Base-by-base conservation (phyloP, 2,113 vertebrate species). In the Macrotis lagotis region DNA sequence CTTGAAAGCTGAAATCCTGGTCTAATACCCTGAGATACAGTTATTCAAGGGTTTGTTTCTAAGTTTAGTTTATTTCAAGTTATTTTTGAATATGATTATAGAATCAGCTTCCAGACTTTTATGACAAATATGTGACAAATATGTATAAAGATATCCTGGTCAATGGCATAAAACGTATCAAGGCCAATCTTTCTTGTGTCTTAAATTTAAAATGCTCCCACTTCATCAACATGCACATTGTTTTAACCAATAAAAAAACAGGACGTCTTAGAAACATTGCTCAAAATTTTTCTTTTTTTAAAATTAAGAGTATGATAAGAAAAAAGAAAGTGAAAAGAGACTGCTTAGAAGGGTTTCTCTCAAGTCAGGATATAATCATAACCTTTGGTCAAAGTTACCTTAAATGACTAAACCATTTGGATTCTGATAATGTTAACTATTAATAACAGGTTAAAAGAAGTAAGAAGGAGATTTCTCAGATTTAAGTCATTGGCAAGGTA, bases 401-500 rank as follows among this genome's bases (percentile, higher is more conserved):
- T 1, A 90, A 25, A 83, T 26, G 90, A 31, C 89, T 25, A 93
- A 48, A 37, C 95, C 50, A 50, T 50, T 91, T 48, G 37, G 1
- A 92, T 49, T 94, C 95, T 25, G 11, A 0, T 0, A 97, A 88
- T 96, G 16, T n/a, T 95, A 96, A 93, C 51, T 50, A 59, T 48
- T 51, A 49, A 48, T 91, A 91, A 91, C 89, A 93, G 50, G 95
- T 37, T 92, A n/a, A 74, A 91, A 93, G 95, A 95, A 1, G 52
- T 93, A 3, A 95, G 52, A 96, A 0, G 4, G 66, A 31, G 90
- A 97, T 96, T 96, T 96, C 91, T 97, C 93, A 93, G 55, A 96
- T 7, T 94, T 48, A 94, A 98, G 91, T 90, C 1, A 94, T 89
- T n/a, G n/a, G n/a, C n/a, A n/a, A 90, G 92, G 0, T 4, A 90